phyloP scores from a whole-genome alignment of 2,888 invertebrate species.

The Prostheceraeus crozeri region DNA sequence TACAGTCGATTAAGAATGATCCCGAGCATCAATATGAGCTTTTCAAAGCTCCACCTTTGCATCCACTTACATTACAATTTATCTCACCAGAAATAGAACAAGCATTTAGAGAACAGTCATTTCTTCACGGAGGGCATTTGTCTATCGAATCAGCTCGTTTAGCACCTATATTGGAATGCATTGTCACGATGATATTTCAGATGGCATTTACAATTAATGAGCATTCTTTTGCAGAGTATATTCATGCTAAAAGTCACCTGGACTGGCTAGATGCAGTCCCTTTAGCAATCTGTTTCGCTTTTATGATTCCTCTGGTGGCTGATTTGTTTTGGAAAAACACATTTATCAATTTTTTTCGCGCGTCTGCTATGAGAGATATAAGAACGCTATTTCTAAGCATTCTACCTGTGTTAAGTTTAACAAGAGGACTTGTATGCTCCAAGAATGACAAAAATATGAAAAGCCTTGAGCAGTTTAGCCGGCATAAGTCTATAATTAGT shows the following conservation, averaged over 20 bases:
- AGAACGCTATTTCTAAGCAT: neutral
- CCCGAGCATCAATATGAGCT: slow-evolving; percentile 15
- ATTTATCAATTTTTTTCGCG: too few species aligned
- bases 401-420: too few species aligned
- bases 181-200: neutral
- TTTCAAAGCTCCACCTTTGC: neutral
- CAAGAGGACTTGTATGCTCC: neutral
- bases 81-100: slow-evolving; percentile 5
- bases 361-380: too few species aligned
- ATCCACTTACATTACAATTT: neutral
- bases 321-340: neutral
- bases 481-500: too few species aligned
- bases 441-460: slow-evolving; percentile 7
- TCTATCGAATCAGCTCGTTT: neutral
- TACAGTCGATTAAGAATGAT: too few species aligned
- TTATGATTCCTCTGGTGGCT: neutral
- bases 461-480: neutral
- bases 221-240: neutral
- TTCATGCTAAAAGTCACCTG: too few species aligned
- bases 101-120: slow-evolving; percentile 1
- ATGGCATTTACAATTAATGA: neutral
- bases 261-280: too few species aligned
- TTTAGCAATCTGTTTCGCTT: neutral
- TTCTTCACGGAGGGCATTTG: neutral
- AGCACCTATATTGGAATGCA: neutral